These are phyloP conservation scores for Mus minutoides DNA, from an alignment of 2,797 vertebrate species.

Conservation along the genomic window DNA sequence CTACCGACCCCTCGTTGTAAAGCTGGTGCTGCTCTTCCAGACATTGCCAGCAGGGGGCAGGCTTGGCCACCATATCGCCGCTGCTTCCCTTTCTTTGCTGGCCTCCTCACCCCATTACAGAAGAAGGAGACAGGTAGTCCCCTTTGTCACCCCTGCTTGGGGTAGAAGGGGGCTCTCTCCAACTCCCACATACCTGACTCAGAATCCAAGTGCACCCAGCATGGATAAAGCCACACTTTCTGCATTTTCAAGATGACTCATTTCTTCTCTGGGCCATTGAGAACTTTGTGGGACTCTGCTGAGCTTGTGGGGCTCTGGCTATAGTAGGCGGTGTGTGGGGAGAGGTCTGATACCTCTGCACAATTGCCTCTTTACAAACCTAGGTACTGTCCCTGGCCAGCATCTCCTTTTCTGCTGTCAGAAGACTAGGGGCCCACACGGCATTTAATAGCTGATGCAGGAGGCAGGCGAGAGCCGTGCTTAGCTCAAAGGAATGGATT, in stretches of 20 bases:
- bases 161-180: not conserved
- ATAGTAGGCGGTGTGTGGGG: not conserved
- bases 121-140: not conserved
- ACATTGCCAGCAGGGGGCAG: slow-evolving; percentile 84
- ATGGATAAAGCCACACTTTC: not conserved
- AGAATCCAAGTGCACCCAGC: not conserved
- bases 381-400: not conserved
- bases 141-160: not conserved
- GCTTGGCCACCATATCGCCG: slow-evolving; percentile 75
- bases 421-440: not conserved
- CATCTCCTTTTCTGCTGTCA: not conserved
- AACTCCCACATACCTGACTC: not conserved
- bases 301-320: not conserved
- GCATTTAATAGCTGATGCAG: not conserved
- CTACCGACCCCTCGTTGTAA: not conserved
- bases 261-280: not conserved
- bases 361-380: not conserved
- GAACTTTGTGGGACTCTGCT: not conserved
- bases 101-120: not conserved
- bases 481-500: not conserved
- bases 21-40: slow-evolving; percentile 49
- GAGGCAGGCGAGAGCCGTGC: not conserved
- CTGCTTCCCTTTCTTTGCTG: slow-evolving; percentile 31
- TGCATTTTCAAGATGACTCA: not conserved
- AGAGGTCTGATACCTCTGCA: not conserved